A percentile compares a stretch with the other conserved stretches of the same genome.
These are phyloP conservation scores for Microtus pennsylvanicus DNA, from an alignment of 2,113 vertebrate genomes.

Conservation along the genomic window DNA sequence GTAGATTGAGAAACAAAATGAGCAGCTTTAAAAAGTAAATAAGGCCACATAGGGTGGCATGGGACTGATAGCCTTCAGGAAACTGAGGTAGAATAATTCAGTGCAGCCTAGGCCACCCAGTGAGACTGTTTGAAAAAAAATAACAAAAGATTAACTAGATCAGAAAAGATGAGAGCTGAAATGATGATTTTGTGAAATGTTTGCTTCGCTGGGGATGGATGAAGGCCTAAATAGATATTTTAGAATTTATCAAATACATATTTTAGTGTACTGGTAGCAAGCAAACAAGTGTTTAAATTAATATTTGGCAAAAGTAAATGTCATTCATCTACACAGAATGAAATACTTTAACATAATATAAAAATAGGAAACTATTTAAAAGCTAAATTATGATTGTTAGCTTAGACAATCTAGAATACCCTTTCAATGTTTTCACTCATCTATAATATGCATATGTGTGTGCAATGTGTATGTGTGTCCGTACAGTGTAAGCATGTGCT, in stretches of 20 bases:
- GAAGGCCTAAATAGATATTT: background rate
- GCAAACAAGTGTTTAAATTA: constrained; percentile 45
- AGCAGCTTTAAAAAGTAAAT: constrained; percentile 4
- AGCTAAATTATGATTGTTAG: background rate
- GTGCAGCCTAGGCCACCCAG: background rate
- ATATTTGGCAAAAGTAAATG: constrained; percentile 6
- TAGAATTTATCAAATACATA: constrained; percentile 32
- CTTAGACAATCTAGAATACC: background rate
- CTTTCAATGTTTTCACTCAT: background rate
- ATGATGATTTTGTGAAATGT: constrained; percentile 18
- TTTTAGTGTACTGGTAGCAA: background rate
- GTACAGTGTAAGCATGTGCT: background rate
- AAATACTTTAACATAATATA: background rate
- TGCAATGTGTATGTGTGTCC: background rate
- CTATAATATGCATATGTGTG: background rate
- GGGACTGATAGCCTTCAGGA: background rate
- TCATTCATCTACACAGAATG: background rate
- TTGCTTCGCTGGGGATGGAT: background rate
- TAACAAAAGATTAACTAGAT: background rate
- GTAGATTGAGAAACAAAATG: background rate
- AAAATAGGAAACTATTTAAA: constrained; percentile 34
- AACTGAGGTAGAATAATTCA: background rate
- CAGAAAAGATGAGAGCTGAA: constrained; percentile 36
- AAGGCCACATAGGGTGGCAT: background rate
- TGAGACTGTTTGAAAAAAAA: background rate